Evolutionary conservation across 2,888 invertebrate genomes (phyloP).

Genomic region (Meganola albula): DNA sequence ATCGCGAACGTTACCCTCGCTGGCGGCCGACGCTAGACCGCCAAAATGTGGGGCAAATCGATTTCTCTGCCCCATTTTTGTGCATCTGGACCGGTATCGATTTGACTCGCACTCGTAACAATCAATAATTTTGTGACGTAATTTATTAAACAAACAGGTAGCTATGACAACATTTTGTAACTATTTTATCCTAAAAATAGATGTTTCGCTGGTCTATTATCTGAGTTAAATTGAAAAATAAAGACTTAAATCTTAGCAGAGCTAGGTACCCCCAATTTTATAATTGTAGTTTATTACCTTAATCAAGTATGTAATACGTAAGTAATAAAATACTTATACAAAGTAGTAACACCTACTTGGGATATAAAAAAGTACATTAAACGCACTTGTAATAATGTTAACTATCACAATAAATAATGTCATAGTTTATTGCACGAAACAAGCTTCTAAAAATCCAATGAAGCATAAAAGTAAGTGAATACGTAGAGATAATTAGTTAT

Average conservation of each 20-base stretch:
- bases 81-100: conserved; percentile 77
- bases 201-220: too few species aligned
- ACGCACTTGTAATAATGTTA: conserved; percentile 18
- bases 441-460: neutral
- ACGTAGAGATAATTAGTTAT: too few species aligned
- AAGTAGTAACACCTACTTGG: too few species aligned
- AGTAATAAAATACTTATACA: too few species aligned
- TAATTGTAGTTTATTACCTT: conserved; percentile 58
- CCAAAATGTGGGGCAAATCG: conserved; percentile 77
- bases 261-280: too few species aligned
- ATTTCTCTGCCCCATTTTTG: conserved; percentile 75
- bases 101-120: conserved; percentile 36
- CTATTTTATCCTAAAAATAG: conserved; percentile 6
- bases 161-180: conserved; percentile 4
- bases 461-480: too few species aligned
- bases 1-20: conserved; percentile 77
- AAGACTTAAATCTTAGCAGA: too few species aligned
- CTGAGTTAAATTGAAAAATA: too few species aligned
- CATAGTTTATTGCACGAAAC: too few species aligned
- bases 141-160: too few species aligned
- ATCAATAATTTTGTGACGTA: conserved; percentile 44
- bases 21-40: conserved; percentile 66
- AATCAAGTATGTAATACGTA: too few species aligned
- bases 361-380: conserved; percentile 14
- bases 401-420: conserved; percentile 10